Conservation (phyloP, 2,888 invertebrate genomes). For the Hofmannophila pseudospretella region DNA sequence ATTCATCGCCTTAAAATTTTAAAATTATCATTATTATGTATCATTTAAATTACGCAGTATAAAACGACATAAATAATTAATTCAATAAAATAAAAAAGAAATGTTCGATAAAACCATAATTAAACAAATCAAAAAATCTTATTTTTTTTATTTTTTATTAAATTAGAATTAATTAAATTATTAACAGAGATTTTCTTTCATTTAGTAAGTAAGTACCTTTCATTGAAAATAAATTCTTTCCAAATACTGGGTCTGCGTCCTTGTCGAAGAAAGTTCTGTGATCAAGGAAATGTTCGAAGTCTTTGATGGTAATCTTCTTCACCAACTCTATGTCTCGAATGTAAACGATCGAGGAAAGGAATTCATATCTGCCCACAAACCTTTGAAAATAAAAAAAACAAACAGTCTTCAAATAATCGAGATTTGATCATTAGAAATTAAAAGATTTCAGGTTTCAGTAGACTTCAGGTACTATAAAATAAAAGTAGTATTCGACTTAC, state of each 20-base stretch:
- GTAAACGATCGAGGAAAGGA: constrained; percentile 46
- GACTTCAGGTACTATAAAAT: background rate
- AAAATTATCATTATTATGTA: background rate
- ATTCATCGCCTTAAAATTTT: constrained; percentile 41
- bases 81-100: no score
- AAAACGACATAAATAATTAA: no score
- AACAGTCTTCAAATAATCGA: background rate
- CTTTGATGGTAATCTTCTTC: constrained; percentile 69
- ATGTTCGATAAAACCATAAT: no score
- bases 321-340: constrained; percentile 67
- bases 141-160: no score
- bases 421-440: background rate
- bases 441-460: background rate
- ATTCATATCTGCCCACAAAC: constrained; percentile 48
- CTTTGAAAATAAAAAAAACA: background rate
- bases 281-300: constrained; percentile 74
- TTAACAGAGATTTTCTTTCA: constrained; percentile 14
- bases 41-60: no score
- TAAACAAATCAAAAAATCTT: no score
- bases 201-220: constrained; percentile 31
- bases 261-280: constrained; percentile 52
- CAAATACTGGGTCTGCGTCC: constrained; percentile 63
- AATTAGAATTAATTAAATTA: no score
- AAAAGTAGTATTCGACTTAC: constrained; percentile 22
- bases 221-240: constrained; percentile 62